Percentiles rank a stretch among this genome's conserved stretches.
phyloP scores from a whole-genome alignment of 2,797 vertebrate genomes.

The Alosa sapidissima region DNA sequence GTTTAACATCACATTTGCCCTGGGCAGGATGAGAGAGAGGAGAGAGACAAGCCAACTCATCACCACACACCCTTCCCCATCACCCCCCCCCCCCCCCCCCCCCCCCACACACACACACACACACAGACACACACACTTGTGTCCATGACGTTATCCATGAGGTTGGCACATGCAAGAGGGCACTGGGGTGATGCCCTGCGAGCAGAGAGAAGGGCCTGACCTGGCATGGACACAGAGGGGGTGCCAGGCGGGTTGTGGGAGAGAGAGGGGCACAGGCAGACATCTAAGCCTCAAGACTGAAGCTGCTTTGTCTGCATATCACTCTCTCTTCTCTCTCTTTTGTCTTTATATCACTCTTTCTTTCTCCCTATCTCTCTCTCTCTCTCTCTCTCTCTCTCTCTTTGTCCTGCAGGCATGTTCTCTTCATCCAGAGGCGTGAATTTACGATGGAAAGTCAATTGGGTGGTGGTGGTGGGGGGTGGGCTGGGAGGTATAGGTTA shows the following conservation, averaged over 20 bases:
- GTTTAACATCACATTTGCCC: not conserved
- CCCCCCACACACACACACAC: not conserved
- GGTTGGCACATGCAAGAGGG: not conserved
- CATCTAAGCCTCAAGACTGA: constrained; percentile 43
- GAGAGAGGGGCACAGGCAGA: constrained; percentile 34
- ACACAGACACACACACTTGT: not conserved
- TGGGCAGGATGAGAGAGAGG: not conserved
- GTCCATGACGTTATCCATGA: not conserved
- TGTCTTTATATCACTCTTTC: not conserved
- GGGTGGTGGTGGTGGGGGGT: not conserved
- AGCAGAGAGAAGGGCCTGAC: constrained; percentile 39
- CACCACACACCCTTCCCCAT: not conserved
- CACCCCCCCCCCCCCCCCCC: not conserved
- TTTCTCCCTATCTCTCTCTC: not conserved
- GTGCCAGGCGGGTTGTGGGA: constrained; percentile 8
- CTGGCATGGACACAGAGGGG: constrained; percentile 39
- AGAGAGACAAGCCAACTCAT: not conserved
- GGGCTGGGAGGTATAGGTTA: constrained; percentile 43
- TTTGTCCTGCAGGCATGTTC: constrained; percentile 51
- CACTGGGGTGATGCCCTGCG: constrained; percentile 38
- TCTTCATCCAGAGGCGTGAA: constrained; percentile 42
- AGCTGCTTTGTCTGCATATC: constrained; percentile 37
- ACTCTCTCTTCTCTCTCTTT: not conserved
- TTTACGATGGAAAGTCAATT: constrained; percentile 41
- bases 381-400: constrained; percentile 36